Evolutionary conservation across 2,888 invertebrate species (phyloP).

Genomic region (Scaptodrosophila latifasciaeformis): DNA sequence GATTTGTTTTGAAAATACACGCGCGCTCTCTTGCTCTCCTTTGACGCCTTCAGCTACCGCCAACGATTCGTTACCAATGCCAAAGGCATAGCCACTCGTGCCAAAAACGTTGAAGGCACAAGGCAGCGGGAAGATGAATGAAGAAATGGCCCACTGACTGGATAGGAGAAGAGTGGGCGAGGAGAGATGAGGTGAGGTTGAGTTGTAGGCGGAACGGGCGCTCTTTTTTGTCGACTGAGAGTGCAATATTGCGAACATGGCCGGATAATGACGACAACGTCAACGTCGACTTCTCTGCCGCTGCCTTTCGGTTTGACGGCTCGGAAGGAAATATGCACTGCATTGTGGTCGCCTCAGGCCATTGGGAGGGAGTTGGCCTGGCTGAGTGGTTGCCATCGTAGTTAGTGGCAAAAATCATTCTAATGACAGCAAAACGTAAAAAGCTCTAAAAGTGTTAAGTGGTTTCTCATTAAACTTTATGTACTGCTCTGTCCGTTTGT

Average conservation of each 20-base stretch:
- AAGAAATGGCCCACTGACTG: slow-evolving; percentile 20
- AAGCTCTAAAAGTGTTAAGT: slow-evolving; percentile 71
- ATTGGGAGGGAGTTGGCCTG: slow-evolving; percentile 9
- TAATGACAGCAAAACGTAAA: slow-evolving; percentile 67
- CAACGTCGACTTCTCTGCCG: slow-evolving; percentile 31
- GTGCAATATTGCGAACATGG: slow-evolving; percentile 68
- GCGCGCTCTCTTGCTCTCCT: slow-evolving; percentile 58
- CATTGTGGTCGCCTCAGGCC: neutral
- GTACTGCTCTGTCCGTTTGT: slow-evolving; percentile 48
- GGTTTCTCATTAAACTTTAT: slow-evolving; percentile 71
- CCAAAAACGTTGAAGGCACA: too few species aligned
- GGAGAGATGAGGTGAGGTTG: neutral
- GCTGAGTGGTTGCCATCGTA: slow-evolving; percentile 42
- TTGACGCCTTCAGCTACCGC: slow-evolving; percentile 54
- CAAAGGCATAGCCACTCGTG: too few species aligned
- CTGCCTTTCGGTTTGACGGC: too few species aligned
- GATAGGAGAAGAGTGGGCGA: neutral
- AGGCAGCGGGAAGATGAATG: slow-evolving; percentile 29
- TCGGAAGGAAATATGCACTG: slow-evolving; percentile 33
- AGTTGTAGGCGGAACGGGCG: slow-evolving; percentile 1
- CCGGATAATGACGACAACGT: slow-evolving; percentile 60
- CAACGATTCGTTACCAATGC: too few species aligned
- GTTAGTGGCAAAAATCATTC: slow-evolving; percentile 67
- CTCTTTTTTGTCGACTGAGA: slow-evolving; percentile 39
- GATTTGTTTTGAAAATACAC: slow-evolving; percentile 76